Conservation (phyloP, 2,888 invertebrate species). For the Eupithecia subumbrata region DNA sequence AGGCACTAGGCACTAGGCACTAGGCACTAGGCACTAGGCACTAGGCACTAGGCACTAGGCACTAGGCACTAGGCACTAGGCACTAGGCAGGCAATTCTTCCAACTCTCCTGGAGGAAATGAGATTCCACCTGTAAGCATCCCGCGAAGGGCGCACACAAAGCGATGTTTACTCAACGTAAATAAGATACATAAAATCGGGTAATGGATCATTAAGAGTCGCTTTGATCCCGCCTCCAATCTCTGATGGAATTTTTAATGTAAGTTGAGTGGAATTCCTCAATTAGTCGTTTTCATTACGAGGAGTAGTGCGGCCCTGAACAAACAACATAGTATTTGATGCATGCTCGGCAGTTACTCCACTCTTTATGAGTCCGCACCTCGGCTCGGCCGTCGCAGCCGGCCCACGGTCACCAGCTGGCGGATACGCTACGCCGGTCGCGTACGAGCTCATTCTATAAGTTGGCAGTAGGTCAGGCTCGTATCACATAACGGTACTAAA, state of each 20-base stretch:
- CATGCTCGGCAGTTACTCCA: neutral
- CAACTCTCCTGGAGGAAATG: neutral
- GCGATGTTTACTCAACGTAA: neutral
- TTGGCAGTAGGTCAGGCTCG: neutral
- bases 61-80: neutral
- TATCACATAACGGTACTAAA: neutral
- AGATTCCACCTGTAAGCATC: neutral
- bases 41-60: too few relatives aligned
- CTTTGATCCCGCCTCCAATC: neutral
- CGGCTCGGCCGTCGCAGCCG: neutral
- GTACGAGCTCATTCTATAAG: too few relatives aligned
- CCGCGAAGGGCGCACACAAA: neutral
- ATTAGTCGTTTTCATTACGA: neutral
- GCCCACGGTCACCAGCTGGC: too few relatives aligned
- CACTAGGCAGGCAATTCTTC: too few relatives aligned
- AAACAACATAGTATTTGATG: neutral
- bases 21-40: too few relatives aligned
- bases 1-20: too few relatives aligned
- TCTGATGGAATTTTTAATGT: neutral
- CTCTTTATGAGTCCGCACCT: neutral
- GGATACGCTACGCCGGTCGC: too few relatives aligned
- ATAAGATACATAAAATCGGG: neutral
- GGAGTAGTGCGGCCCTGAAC: neutral
- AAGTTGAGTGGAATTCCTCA: neutral
- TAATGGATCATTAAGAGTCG: neutral